A percentile compares a stretch with the other conserved stretches of the same genome.
Evolutionary conservation across 30 jellyfish, hydroid and myxozoan genomes (phyloP).

Genomic region (Nemopilema nomurai): DNA sequence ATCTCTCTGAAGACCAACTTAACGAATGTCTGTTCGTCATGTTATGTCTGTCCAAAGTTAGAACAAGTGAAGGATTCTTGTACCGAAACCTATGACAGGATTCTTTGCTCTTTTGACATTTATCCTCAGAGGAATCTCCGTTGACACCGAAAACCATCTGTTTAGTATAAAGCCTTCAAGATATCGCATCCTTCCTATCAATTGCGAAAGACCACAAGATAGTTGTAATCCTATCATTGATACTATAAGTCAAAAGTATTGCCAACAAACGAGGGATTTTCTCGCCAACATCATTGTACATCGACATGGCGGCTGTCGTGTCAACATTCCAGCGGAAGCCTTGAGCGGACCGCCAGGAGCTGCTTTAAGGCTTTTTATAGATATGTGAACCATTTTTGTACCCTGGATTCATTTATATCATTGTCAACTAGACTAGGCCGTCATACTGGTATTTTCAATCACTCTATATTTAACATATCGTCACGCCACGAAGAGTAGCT

Average conservation of each 20-base stretch:
- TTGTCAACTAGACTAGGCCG: too few relatives aligned
- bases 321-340: not conserved
- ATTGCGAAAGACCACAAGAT: too few relatives aligned
- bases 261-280: not conserved
- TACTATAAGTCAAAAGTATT: not conserved
- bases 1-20: too few relatives aligned
- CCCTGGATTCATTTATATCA: too few relatives aligned
- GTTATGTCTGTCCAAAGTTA: not conserved
- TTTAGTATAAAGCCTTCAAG: not conserved
- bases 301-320: not conserved
- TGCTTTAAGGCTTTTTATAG: not conserved
- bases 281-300: too few relatives aligned
- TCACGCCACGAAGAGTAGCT: too few relatives aligned
- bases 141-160: not conserved
- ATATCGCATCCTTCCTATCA: not conserved
- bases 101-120: not conserved
- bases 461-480: too few relatives aligned
- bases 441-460: too few relatives aligned
- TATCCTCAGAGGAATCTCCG: not conserved
- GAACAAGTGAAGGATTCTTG: not conserved
- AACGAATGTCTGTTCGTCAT: not conserved
- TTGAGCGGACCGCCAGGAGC: not conserved
- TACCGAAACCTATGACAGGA: not conserved
- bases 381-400: too few relatives aligned
- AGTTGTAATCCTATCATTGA: too few relatives aligned